Evolutionary conservation across 2,113 vertebrate species (phyloP), one percentile per base, ranked within the genome.

Genomic region (Muntiacus reevesi): DNA sequence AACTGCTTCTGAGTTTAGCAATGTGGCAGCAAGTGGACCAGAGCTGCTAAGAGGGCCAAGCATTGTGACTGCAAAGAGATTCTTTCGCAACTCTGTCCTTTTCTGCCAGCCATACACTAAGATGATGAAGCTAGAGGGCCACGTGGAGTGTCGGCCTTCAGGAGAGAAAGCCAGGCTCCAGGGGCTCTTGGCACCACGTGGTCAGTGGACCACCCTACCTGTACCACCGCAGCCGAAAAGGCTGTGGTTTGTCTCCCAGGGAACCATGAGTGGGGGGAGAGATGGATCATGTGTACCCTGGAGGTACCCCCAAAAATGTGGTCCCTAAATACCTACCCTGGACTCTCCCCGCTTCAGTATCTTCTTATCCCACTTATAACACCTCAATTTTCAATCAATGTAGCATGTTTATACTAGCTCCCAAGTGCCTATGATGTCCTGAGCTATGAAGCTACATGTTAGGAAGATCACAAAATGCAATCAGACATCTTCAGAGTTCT

Each of bases 1-100:
- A 95, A 94, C 96, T n/a, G 6, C 85, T 95, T 95, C 96, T 43
- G 87, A 96, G 52, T 81, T 87, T 1, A 33, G 76, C 89, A 45
- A 50, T 45, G 36, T 84, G 6, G 81, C 47, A 95, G 36, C 36
- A 9, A 28, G 78, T 1, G 60, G 5, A 12, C 74, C 3, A 45
- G 33, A 92, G 64, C 15, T 54, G 52, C 71, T 79, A 60, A 10
- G 40, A 83, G 2, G 40, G 87, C 89, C 47, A 9, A 50, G 71
- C 0, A 17, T 7, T 45, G 6, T 36, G 84, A 45, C 47, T 23
- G 25, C 27, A 59, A 9, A 40, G 90, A 30, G 40, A 28, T 67
- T 47, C 87, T 90, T 95, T 25, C 1, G 0, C 60, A 84, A 50
- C 2, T 60, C 2, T 8, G 8, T 11, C 79, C 25, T 52, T 78